Conservation (phyloP, 2,888 invertebrate species). For the Acanthosepion lycidas region DNA sequence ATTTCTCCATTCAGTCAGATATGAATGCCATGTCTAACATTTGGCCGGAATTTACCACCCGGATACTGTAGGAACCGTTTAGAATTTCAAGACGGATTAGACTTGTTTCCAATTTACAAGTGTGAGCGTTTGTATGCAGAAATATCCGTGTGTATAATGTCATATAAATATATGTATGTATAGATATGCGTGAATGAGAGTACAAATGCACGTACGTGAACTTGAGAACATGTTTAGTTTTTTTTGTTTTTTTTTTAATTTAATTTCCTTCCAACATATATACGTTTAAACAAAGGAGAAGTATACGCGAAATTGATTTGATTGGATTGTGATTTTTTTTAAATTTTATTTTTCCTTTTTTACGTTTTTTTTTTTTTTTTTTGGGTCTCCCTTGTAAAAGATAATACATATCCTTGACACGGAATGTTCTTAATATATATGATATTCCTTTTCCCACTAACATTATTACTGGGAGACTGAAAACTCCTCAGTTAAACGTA, state of each 20-base stretch:
- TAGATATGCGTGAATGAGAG: neutral
- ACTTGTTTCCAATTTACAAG: neutral
- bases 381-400: neutral
- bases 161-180: neutral
- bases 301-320: neutral
- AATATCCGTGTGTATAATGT: neutral
- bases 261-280: neutral
- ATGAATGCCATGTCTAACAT: neutral
- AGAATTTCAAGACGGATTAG: neutral
- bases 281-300: neutral
- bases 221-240: neutral
- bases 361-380: neutral
- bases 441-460: constrained; percentile 14
- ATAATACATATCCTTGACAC: constrained; percentile 8
- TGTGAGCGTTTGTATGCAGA: neutral
- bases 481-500: neutral
- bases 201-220: neutral
- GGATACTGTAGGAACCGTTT: neutral
- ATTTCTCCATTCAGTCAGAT: neutral
- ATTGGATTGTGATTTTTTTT: constrained; percentile 6
- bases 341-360: neutral
- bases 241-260: neutral
- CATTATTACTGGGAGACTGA: neutral
- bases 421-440: neutral
- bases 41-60: neutral